Evolutionary conservation across 2,797 vertebrate species (phyloP), one percentile per base, ranked within the genome.

Genomic region (Hemibagrus guttatus): DNA sequence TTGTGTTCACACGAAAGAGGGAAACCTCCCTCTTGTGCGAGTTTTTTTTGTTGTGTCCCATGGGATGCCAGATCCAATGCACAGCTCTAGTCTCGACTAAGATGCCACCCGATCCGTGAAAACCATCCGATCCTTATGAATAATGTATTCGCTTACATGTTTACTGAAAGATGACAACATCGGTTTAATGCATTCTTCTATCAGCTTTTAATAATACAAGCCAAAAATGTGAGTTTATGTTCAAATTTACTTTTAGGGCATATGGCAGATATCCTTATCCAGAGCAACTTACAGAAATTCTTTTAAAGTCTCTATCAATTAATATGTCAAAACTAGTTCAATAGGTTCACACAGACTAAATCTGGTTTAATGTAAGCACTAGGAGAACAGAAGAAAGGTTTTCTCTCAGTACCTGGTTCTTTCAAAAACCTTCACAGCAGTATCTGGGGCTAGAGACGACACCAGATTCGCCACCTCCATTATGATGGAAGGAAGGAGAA

Each of bases 391-490:
- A 52, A 28, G 39, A 81, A 81, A 28, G 1, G 35, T 3, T 21
- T 83, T 12, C 19, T 13, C 49, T 31, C 64, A 26, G 63, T 90
- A 99, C 98, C 95, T 92, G 63, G 93, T 95, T 92, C 92, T 96
- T 91, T 97, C 97, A 89, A 99, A 99, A n/a, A 97, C 95, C 93
- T 97, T 97, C 88, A 99, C 96, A 9, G 93, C 90, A 54, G 98
- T 99, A 87, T 99, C 98, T 2, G 90, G 96, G 0, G 98, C 97
- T 94, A 99, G 93, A 17, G 96, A 96, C 52, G 92, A 96, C 92
- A 98, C 96, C 87, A 99, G 90, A 86, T 87, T 95, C 83, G 95
- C 95, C 52, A 98, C 95, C 91, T 99, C 98, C 39, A 95, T 93
- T 80, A 99, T 93, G 90, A 99, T 88, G 79, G 98, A 98, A 0